Conservation (phyloP, 1,140 invertebrate genomes). For the Zaprionus ghesquierei region DNA sequence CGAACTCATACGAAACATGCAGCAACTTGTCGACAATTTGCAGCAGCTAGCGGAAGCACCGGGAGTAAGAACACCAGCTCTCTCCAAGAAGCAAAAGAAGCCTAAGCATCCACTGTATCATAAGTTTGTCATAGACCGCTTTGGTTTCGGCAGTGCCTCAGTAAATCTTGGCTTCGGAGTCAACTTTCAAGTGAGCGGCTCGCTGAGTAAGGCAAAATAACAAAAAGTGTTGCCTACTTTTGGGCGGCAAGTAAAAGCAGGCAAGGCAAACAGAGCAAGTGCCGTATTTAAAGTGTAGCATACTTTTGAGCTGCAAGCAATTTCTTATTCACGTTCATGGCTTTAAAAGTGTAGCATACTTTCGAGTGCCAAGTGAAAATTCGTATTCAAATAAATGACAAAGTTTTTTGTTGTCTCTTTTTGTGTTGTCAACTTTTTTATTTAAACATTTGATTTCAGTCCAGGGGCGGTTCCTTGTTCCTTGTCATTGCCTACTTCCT, state of each 20-base stretch:
- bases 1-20: slow-evolving; percentile 27
- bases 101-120: slow-evolving; percentile 23
- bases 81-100: slow-evolving; percentile 49
- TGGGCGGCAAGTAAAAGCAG: slow-evolving; percentile 12
- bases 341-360: neutral
- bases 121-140: slow-evolving; percentile 43
- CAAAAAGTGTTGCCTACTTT: slow-evolving; percentile 39
- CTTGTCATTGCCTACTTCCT: slow-evolving; percentile 51
- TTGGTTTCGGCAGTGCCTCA: slow-evolving; percentile 54
- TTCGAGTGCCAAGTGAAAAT: neutral
- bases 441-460: slow-evolving; percentile 21
- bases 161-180: slow-evolving; percentile 49
- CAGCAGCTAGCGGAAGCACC: slow-evolving; percentile 14
- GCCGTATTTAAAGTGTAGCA: neutral
- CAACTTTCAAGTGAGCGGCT: slow-evolving; percentile 49
- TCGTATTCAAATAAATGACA: neutral
- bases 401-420: neutral
- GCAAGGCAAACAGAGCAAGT: neutral
- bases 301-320: neutral
- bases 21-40: slow-evolving; percentile 28
- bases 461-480: neutral
- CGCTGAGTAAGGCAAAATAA: too few species aligned
- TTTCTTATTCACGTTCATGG: neutral
- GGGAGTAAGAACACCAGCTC: neutral
- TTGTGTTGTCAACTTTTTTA: slow-evolving; percentile 4